A percentile compares a stretch with the other conserved stretches of the same genome.
Conservation (phyloP, 1,140 invertebrate species). For the Heliconius congener region DNA sequence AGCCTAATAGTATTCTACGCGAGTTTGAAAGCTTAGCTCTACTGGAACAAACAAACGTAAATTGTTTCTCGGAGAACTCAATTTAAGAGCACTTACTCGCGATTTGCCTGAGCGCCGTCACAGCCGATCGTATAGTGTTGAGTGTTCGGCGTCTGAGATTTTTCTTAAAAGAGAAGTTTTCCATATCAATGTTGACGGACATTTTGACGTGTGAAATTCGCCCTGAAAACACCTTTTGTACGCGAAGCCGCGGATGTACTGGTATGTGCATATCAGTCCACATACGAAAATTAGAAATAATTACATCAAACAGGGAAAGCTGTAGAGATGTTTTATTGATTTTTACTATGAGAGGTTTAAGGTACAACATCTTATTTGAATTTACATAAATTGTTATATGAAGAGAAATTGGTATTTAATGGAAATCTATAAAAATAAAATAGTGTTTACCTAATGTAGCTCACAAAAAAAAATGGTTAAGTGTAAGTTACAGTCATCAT, state of each 20-base stretch:
- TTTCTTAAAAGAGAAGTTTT: constrained; percentile 68
- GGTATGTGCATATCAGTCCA: constrained; percentile 72
- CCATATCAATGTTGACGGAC: constrained; percentile 75
- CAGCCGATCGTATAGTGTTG: constrained; percentile 71
- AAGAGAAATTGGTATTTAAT: no score
- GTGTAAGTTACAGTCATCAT: no score
- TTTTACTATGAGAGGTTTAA: neutral
- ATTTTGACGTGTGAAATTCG: constrained; percentile 46
- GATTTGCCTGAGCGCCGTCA: constrained; percentile 70
- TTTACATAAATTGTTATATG: no score
- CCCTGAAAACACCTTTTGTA: constrained; percentile 63
- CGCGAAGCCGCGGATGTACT: constrained; percentile 68
- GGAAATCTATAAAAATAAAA: no score
- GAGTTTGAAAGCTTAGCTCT: constrained; percentile 25
- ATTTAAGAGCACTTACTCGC: constrained; percentile 63
- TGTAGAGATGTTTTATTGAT: constrained; percentile 45
- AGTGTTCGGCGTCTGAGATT: constrained; percentile 69
- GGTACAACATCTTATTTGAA: no score
- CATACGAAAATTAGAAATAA: constrained; percentile 56
- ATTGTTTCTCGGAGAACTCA: constrained; percentile 33
- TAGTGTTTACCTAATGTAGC: no score
- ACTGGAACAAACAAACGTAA: constrained; percentile 29
- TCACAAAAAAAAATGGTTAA: no score
- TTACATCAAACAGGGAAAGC: constrained; percentile 54
- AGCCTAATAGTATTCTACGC: constrained; percentile 30